phyloP scores from a whole-genome alignment of 2,113 vertebrate genomes.

The Dipodomys spectabilis region DNA sequence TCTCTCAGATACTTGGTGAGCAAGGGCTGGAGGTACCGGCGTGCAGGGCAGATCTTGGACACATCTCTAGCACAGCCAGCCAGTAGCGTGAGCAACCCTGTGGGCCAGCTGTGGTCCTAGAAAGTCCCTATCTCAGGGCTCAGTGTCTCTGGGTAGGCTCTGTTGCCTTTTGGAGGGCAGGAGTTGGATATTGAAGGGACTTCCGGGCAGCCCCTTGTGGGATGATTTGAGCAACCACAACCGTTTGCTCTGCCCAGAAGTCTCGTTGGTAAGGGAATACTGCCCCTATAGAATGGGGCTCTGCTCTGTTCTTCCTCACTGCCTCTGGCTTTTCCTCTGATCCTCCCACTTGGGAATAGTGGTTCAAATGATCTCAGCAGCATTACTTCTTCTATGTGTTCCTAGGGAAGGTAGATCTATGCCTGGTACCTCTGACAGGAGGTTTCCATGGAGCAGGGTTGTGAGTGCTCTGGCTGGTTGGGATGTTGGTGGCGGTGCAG shows the following conservation, averaged over 20 bases:
- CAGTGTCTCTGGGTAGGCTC: neutral
- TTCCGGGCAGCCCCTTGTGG: neutral
- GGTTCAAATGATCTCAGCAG: neutral
- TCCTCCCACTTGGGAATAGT: neutral
- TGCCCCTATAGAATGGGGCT: neutral
- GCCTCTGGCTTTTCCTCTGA: neutral
- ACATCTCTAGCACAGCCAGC: neutral
- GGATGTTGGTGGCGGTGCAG: accelerated
- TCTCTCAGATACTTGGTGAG: neutral
- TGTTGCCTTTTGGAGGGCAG: neutral
- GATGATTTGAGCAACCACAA: neutral
- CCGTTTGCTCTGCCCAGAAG: neutral
- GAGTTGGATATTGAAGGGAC: neutral
- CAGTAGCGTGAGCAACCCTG: neutral
- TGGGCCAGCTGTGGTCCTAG: neutral
- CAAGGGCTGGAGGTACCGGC: neutral
- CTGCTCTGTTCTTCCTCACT: neutral
- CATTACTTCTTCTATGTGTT: no score
- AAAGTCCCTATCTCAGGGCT: neutral
- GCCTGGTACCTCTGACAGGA: no score
- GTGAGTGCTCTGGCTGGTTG: no score
- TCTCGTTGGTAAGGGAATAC: neutral
- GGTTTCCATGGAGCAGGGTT: no score
- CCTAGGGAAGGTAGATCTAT: no score
- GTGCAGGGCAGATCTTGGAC: no score